Evolutionary conservation across 2,113 vertebrate species (phyloP).

Genomic region (Melanotaenia duboulayi): DNA sequence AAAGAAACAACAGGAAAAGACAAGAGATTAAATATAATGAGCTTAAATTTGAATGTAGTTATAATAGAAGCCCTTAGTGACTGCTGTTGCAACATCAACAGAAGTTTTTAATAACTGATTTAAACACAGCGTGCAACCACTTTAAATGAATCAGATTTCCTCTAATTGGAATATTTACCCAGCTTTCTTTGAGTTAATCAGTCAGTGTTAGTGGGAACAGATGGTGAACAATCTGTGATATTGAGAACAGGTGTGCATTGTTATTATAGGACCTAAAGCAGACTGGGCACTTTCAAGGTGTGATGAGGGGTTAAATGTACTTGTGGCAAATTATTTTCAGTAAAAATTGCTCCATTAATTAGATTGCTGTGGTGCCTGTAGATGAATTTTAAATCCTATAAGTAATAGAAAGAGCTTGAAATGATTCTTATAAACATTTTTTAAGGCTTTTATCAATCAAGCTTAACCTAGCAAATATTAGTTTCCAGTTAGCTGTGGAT

Average conservation of each 20-base stretch:
- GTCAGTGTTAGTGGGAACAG: conserved; percentile 23
- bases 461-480: conserved; percentile 20
- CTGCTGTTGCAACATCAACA: not conserved
- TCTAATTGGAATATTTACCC: not conserved
- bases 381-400: not conserved
- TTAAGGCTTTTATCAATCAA: not conserved
- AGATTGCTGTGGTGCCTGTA: not conserved
- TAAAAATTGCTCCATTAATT: not conserved
- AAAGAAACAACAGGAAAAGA: not conserved
- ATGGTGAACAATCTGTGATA: conserved; percentile 20
- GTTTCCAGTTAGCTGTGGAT: not conserved
- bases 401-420: not conserved
- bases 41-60: conserved; percentile 1
- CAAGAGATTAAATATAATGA: not conserved
- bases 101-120: conserved; percentile 9
- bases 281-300: not conserved
- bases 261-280: conserved; percentile 5
- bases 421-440: not conserved
- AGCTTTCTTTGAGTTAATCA: conserved; percentile 8
- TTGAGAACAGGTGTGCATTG: conserved; percentile 23
- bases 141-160: not conserved
- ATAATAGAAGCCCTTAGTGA: not conserved
- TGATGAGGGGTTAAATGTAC: not conserved
- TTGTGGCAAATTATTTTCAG: not conserved
- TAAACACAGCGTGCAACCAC: not conserved